Evolutionary conservation across 1,140 invertebrate genomes (phyloP), one percentile per base, ranked within the genome.

Genomic region (Scaptodrosophila lebanonensis): DNA sequence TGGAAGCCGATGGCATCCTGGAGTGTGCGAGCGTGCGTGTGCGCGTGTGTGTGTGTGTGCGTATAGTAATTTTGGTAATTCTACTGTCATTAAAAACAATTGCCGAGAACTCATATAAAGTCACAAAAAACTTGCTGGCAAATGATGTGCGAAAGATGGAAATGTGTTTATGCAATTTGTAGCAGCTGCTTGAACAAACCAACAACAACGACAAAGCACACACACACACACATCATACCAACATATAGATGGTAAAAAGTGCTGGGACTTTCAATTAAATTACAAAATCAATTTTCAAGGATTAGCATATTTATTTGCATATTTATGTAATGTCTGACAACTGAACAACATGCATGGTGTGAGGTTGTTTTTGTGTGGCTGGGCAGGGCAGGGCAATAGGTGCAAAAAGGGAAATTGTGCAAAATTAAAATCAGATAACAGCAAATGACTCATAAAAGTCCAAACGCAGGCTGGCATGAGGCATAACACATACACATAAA

Each of bases 361-460:
- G 36, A 32, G 35, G 0, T 6, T 5, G 32, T 4, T 5, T 33
- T 8, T 13, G 17, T 25, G 30, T n/a, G 13, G 9, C 6, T 1
- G 7, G 11, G 13, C 9, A 36, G 22, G 11, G 16, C 29, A 48
- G 73, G 72, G 68, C 69, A 82, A 82, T 69, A 82, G 75, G 75
- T 82, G 75, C 66, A 61, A 75, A 73, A 73, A 63, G 66, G 66
- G 52, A 64, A 75, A 82, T 82, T 82, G 76, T 63, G 54, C 50
- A 65, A 82, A 82, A 82, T 82, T 82, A 82, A 82, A 82, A 82
- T 82, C 75, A 82, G 75, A 82, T 82, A 82, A 82, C 54, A 66
- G 53, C 52, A 59, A 70, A 73, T 82, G 61, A 82, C 69, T 75
- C 36, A 47, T 44, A 38, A 30, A 27, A n/a, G 18, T 25, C 35